A percentile compares a stretch with the other conserved stretches of the same genome.
These are phyloP conservation scores for Pseudochirops cupreus DNA, from an alignment of 2,797 vertebrate genomes.

Conservation along the genomic window DNA sequence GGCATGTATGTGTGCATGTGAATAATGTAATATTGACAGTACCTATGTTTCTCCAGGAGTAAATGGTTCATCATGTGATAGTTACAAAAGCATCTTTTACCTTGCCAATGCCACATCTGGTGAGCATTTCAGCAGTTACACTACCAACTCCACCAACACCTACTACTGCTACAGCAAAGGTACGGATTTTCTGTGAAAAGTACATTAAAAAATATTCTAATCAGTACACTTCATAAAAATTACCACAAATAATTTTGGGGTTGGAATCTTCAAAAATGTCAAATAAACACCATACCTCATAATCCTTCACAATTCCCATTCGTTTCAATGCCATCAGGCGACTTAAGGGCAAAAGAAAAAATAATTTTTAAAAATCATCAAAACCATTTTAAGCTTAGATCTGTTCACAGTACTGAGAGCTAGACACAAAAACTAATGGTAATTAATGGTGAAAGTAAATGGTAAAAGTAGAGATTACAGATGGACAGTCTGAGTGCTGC, in stretches of 20 bases:
- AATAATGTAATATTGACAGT: not conserved
- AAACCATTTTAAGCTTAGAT: not conserved
- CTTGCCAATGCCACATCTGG: slow-evolving; percentile 99
- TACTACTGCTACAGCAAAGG: slow-evolving; percentile 94
- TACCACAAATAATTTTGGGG: slow-evolving; percentile 22
- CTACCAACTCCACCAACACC: slow-evolving; percentile 98
- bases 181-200: slow-evolving; percentile 93
- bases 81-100: slow-evolving; percentile 89
- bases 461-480: not conserved
- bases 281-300: slow-evolving; percentile 91
- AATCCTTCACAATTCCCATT: slow-evolving; percentile 98
- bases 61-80: slow-evolving; percentile 35
- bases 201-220: slow-evolving; percentile 15
- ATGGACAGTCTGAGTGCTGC: not conserved
- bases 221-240: slow-evolving; percentile 6
- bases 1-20: not conserved
- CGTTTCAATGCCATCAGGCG: slow-evolving; percentile 98
- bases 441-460: not conserved
- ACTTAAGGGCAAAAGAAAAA: slow-evolving; percentile 84
- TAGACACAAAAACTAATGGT: not conserved
- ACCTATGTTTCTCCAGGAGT: slow-evolving; percentile 69
- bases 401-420: not conserved
- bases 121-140: slow-evolving; percentile 99
- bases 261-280: slow-evolving; percentile 41
- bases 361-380: slow-evolving; percentile 18